A percentile compares a stretch with the other conserved stretches of the same genome.
phyloP scores from a whole-genome alignment of 2,888 invertebrate genomes.

The Leptinotarsa peninsularis region DNA sequence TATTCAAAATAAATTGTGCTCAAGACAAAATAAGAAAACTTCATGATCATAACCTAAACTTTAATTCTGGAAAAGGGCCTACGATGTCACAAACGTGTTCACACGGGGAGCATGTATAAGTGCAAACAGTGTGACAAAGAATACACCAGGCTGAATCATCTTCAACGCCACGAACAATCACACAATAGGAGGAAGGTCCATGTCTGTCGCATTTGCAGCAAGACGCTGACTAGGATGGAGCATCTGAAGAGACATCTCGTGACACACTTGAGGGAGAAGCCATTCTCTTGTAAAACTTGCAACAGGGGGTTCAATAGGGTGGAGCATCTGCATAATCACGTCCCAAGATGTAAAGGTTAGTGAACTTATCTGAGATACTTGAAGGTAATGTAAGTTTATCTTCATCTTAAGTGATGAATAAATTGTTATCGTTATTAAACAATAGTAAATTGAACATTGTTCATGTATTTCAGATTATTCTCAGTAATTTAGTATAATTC shows the following conservation, averaged over 20 bases:
- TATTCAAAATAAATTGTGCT: neutral
- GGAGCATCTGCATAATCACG: conserved; percentile 63
- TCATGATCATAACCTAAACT: neutral
- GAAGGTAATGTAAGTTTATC: too few relatives aligned
- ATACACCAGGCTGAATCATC: conserved; percentile 61
- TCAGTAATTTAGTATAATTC: too few relatives aligned
- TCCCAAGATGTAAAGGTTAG: conserved; percentile 62
- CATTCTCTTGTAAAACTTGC: conserved; percentile 63
- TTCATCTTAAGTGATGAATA: too few relatives aligned
- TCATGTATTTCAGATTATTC: too few relatives aligned
- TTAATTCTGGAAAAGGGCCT: conserved; percentile 31
- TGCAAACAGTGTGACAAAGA: conserved; percentile 64
- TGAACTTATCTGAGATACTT: neutral
- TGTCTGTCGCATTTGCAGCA: conserved; percentile 65
- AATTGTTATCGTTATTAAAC: too few relatives aligned
- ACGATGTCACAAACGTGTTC: conserved; percentile 60
- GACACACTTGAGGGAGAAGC: conserved; percentile 64
- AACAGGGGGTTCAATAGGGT: conserved; percentile 64
- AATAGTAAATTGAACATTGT: too few relatives aligned
- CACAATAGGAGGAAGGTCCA: conserved; percentile 63
- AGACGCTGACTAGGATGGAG: conserved; percentile 63
- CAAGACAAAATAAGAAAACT: neutral
- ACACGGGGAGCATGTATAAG: conserved; percentile 62
- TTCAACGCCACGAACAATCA: conserved; percentile 63
- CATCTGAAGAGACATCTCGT: conserved; percentile 64